phyloP scores from a whole-genome alignment of 1,140 invertebrate species.

The Drosophila elegans region DNA sequence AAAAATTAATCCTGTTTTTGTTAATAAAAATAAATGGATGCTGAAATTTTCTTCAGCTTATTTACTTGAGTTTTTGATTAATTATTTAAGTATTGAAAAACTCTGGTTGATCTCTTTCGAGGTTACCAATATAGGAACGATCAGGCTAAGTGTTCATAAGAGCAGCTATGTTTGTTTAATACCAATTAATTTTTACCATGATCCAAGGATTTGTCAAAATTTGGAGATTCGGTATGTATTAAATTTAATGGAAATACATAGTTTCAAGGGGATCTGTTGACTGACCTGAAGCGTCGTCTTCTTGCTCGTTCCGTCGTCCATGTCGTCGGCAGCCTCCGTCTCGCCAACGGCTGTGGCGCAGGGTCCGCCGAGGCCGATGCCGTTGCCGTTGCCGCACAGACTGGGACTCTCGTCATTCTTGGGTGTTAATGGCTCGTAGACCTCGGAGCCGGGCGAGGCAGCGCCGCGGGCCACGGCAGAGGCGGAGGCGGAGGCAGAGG shows the following conservation, averaged over 20 bases:
- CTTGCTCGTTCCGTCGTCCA: conserved; percentile 76
- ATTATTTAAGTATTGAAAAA: no score
- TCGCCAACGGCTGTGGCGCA: conserved; percentile 55
- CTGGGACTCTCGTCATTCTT: conserved; percentile 83
- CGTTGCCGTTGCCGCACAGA: conserved; percentile 70
- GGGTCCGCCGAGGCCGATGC: conserved; percentile 61
- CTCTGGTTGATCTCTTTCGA: no score
- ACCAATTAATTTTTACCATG: no score
- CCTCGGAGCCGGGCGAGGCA: conserved; percentile 76
- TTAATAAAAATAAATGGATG: no score
- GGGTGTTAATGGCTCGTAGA: conserved; percentile 82
- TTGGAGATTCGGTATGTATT: neutral
- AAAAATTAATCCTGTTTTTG: no score
- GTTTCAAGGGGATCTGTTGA: neutral
- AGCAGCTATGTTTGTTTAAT: no score
- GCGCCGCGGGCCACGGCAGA: conserved; percentile 38
- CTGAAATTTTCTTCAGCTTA: no score
- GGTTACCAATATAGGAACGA: no score
- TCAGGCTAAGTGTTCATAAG: no score
- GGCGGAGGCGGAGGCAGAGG: conserved; percentile 23
- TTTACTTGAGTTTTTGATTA: no score
- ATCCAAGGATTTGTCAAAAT: no score
- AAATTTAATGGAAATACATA: neutral
- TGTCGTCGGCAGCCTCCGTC: conserved; percentile 69
- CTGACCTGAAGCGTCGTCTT: conserved; percentile 79